Percentiles rank a stretch among this genome's conserved stretches.
Conservation (phyloP, 2,888 invertebrate genomes). For the Morpho deidamia region DNA sequence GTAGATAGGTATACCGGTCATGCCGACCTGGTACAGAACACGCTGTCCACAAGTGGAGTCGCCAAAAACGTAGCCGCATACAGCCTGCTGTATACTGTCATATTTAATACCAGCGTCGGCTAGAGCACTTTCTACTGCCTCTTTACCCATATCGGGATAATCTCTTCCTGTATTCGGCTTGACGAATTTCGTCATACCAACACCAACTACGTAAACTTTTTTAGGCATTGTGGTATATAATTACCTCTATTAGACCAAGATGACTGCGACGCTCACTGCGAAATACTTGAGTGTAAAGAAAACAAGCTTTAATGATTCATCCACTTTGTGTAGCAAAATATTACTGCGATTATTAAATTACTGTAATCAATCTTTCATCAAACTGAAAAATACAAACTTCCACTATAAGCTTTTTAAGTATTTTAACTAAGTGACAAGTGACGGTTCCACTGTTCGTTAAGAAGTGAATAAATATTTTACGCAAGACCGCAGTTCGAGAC, state of each 20-base stretch:
- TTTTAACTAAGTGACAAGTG: not conserved
- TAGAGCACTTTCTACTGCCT: conserved; percentile 93
- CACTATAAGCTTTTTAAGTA: not conserved
- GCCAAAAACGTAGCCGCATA: conserved; percentile 96
- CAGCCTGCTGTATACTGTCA: conserved; percentile 90
- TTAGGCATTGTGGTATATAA: conserved; percentile 64
- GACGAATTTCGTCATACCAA: conserved; percentile 99
- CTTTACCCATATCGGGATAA: conserved; percentile 96
- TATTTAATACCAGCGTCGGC: conserved; percentile 89
- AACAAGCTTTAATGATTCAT: conserved; percentile 1
- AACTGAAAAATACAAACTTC: not conserved
- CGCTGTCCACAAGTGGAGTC: conserved; percentile 98
- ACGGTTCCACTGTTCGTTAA: not conserved
- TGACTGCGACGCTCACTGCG: conserved; percentile 34
- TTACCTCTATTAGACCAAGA: conserved; percentile 50
- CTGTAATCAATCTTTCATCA: too few species aligned
- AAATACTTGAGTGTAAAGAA: conserved; percentile 17
- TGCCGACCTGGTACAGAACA: conserved; percentile 94
- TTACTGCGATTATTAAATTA: not conserved
- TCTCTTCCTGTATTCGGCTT: conserved; percentile 95
- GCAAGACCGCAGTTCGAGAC: too few species aligned
- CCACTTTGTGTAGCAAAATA: not conserved
- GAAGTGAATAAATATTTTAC: not conserved
- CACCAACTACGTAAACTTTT: conserved; percentile 94
- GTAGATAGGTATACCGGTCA: conserved; percentile 97